A percentile compares a stretch with the other conserved stretches of the same genome.
Conservation (phyloP, 2,113 vertebrate genomes). For the Aptenodytes patagonicus region DNA sequence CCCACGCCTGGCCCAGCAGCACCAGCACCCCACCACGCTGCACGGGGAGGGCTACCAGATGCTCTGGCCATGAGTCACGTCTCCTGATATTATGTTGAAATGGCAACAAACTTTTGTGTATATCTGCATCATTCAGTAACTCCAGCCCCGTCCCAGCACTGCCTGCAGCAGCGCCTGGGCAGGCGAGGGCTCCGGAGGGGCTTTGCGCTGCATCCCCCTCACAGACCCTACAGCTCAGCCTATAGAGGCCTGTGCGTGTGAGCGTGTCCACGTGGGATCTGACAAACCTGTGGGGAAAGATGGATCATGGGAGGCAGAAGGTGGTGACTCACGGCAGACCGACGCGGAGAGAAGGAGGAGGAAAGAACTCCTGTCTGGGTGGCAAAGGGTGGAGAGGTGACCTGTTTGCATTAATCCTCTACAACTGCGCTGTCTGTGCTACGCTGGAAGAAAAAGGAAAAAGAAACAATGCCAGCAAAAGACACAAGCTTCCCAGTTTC, state of each 20-base stretch:
- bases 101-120: neutral
- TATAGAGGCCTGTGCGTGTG: neutral
- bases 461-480: neutral
- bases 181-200: neutral
- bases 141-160: neutral
- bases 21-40: neutral
- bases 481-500: neutral
- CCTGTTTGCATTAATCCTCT: neutral
- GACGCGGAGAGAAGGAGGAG: neutral
- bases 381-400: neutral
- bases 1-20: neutral
- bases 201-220: neutral
- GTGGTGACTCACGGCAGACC: neutral
- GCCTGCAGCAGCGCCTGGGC: neutral
- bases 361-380: neutral
- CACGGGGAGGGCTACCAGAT: neutral
- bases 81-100: neutral
- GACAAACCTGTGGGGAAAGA: neutral
- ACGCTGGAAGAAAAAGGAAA: neutral
- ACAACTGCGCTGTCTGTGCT: neutral
- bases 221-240: neutral
- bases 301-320: neutral
- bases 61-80: neutral
- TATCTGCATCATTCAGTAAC: neutral
- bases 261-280: rapidly evolving